Evolutionary conservation across 2,888 invertebrate genomes (phyloP), one percentile per base, ranked within the genome.

Genomic region (Agrenia bidenticulata): DNA sequence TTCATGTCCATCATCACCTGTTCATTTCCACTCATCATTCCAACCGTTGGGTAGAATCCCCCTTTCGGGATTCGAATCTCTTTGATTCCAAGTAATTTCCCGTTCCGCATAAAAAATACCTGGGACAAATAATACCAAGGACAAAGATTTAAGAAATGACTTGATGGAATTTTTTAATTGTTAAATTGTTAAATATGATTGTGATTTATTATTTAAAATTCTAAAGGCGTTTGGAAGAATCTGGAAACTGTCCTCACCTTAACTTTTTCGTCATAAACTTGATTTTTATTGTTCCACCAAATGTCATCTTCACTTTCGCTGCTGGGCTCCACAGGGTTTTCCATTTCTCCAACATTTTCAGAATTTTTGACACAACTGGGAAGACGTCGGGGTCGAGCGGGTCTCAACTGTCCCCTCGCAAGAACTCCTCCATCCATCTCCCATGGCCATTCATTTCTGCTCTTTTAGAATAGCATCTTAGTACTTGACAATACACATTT

Each of bases 51-150:
- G 71, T 79, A 83, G 77, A 83, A 83, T 1, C 83, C 84, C 55
- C 83, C 83, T 73, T 80, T 80, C 7, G 84, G 83, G 67, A 84
- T 81, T 58, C 78, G 77, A n/a, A 82, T 80, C 72, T 82, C 80
- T 68, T 81, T 80, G 51, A 80, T 79, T 1, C 84, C 83, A 50
- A 84, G 79, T 37, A 81, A 80, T 72, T 81, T 81, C 13, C 83
- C 82, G 77, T 83, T 84, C 64, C 82, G 77, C 49, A 83, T 83
- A 73, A 83, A 84, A 77, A 83, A 84, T 41, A 84, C 82, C 82
- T 83, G 77, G 41, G 11, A 19, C 26, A 61, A 1, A 49, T 56
- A 41, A 55, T 13, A n/a, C 24, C 9, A 24, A 27, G n/a, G n/a
- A n/a, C n/a, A n/a, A n/a, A n/a, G n/a, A 11, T 49, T 5, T 49